Conservation (phyloP, 2,113 vertebrate species). For the Bungarus multicinctus region DNA sequence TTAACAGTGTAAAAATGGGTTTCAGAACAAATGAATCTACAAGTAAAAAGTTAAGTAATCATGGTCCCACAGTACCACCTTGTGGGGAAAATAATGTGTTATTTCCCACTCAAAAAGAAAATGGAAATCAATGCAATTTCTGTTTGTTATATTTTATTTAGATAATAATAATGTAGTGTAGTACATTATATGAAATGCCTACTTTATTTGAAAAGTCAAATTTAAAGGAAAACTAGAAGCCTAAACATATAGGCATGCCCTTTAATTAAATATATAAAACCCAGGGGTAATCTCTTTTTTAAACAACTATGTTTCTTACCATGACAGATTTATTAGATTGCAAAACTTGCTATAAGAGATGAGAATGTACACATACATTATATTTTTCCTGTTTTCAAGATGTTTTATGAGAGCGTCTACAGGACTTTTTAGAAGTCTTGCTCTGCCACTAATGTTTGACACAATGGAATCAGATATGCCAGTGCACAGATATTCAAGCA, state of each 20-base stretch:
- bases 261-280: background rate
- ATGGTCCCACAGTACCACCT: background rate
- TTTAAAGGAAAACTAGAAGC: background rate
- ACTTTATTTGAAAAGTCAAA: background rate
- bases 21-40: background rate
- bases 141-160: background rate
- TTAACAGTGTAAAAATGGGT: background rate
- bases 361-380: background rate
- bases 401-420: background rate
- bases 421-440: background rate
- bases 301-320: slow-evolving; percentile 8
- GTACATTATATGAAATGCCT: background rate
- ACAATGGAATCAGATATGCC: background rate
- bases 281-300: background rate
- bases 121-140: background rate
- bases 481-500: background rate
- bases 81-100: background rate
- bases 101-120: background rate
- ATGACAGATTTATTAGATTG: slow-evolving; percentile 23
- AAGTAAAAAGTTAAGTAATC: background rate
- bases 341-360: background rate
- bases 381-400: background rate
- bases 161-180: background rate
- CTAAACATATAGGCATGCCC: background rate
- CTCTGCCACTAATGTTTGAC: background rate